Evolutionary conservation across 2,797 vertebrate species (phyloP).

Genomic region (Orestias chungarensis): DNA sequence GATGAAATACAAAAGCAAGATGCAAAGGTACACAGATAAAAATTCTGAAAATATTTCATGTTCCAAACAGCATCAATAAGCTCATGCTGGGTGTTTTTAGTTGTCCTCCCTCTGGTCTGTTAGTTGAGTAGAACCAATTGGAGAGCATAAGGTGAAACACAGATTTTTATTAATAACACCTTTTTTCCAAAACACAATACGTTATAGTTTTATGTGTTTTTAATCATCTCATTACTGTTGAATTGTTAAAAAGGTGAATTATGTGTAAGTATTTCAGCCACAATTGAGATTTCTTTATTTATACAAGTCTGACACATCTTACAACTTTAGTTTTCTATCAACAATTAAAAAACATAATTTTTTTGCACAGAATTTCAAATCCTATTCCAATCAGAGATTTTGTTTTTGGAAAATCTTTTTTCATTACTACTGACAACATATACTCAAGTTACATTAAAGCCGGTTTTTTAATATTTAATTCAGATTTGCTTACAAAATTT

Average conservation of each 20-base stretch:
- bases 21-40: neutral
- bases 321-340: neutral
- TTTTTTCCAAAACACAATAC: no score
- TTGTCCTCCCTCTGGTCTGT: slow-evolving; percentile 23
- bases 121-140: no score
- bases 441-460: no score
- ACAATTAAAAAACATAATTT: neutral
- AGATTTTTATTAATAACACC: slow-evolving; percentile 3
- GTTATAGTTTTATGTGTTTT: no score
- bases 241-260: neutral
- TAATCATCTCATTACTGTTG: neutral
- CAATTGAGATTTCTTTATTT: neutral
- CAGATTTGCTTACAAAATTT: neutral
- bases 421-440: neutral
- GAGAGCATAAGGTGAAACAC: slow-evolving; percentile 27
- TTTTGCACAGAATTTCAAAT: neutral
- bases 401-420: neutral
- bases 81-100: slow-evolving; percentile 28
- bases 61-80: slow-evolving; percentile 23
- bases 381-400: neutral
- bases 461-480: no score
- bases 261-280: neutral
- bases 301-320: neutral
- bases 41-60: slow-evolving; percentile 23
- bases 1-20: slow-evolving; percentile 3